Evolutionary conservation across 37 sponge, comb jelly and placozoan species (phyloP).

Genomic region (Eunapius fragilis): DNA sequence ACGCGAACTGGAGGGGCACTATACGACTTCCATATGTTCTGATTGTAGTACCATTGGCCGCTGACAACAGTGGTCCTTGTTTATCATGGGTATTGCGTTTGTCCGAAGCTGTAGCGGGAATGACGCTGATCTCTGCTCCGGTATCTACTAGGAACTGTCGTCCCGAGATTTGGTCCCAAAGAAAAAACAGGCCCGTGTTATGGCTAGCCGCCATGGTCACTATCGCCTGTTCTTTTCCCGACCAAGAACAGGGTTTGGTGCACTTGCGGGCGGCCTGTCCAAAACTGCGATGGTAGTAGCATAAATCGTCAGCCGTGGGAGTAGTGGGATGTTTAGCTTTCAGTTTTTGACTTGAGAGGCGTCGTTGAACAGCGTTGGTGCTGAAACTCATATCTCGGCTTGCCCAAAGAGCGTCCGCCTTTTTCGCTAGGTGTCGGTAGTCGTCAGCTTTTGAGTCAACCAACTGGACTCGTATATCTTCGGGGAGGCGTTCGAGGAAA

Average conservation of each 20-base stretch:
- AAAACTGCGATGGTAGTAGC: slow-evolving; percentile 20
- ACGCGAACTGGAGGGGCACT: slow-evolving; percentile 10
- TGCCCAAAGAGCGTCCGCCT: slow-evolving; percentile 11
- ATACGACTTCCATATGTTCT: slow-evolving; percentile 10
- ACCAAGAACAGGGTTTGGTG: slow-evolving; percentile 5
- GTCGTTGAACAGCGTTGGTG: no score
- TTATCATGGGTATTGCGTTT: not conserved
- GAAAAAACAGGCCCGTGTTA: not conserved
- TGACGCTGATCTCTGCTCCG: slow-evolving; percentile 27
- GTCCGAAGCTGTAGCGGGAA: slow-evolving; percentile 18
- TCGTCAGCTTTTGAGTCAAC: not conserved
- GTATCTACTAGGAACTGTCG: slow-evolving; percentile 32
- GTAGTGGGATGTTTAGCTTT: no score
- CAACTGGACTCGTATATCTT: not conserved
- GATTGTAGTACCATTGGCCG: slow-evolving; percentile 23
- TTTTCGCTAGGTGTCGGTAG: not conserved
- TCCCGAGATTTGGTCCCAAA: not conserved
- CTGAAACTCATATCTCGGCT: not conserved
- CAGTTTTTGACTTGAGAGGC: no score
- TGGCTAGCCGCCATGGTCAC: not conserved
- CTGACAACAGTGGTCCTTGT: slow-evolving; percentile 2
- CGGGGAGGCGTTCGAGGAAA: slow-evolving; percentile 18
- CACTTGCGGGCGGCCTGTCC: slow-evolving; percentile 6
- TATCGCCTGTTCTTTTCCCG: slow-evolving; percentile 1
- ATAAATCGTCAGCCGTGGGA: no score